Base-by-base conservation (phyloP, 2,888 invertebrate genomes). In the Polydrusus cervinus region DNA sequence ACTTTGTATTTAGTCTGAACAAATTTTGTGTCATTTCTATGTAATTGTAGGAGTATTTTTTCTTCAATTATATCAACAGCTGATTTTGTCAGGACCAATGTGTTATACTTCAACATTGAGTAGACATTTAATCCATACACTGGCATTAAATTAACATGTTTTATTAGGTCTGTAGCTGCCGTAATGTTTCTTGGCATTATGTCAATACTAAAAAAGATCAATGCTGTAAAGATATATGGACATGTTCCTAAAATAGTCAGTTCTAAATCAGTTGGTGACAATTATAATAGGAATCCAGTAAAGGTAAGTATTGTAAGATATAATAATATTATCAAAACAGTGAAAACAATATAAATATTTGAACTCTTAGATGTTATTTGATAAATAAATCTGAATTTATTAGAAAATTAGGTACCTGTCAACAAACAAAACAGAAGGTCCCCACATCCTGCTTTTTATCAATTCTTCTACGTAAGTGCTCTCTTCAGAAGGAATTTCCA, bases 91-190 rank as follows among this genome's bases (percentile, higher is more conserved):
- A 99, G 86, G 6, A 99, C 93, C 10, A 99, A 88, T 0, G 98
- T 98, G 78, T 96, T 94, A 87, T 99, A 96, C 88, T 99, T 99
- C 77, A 99, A 86, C 95, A 99, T 97, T 43, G 98, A 97, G 88
- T 94, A 95, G 0, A 98, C 97, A 89, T 99, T 99, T 14, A 99
- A 89, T 83, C 97, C 96, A 88, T 97, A 99, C 0, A 93, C 93
- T 10, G 99, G 99, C 96, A 99, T 97, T 25, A 98, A 88, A 87
- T 96, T 99, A 45, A 97, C 91, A 84, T 96, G 94, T 45, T 91
- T 91, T n/a, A 98, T 89, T 3, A 85, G 80, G 81, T 95, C 93
- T 3, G 94, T 92, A 1, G 98, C 98, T 40, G 92, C 87, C 55
- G 95, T 92, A 78, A 99, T 94, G 85, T 98, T 98, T 78, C 92